These are phyloP conservation scores for Labia minor DNA, from an alignment of 2,888 invertebrate species.

Conservation along the genomic window DNA sequence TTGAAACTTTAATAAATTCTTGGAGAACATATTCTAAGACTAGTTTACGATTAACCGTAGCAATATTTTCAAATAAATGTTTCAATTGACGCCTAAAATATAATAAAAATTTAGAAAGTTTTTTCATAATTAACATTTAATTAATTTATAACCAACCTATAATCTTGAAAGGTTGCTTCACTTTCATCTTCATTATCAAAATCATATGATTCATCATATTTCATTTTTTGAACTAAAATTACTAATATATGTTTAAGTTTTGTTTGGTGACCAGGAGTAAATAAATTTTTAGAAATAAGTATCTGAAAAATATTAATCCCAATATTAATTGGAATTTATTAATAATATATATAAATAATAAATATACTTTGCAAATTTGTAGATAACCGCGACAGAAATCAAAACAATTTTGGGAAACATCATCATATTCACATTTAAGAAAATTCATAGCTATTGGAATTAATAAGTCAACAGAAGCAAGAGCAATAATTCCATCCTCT, in stretches of 20 bases:
- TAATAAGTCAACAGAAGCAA: constrained; percentile 36
- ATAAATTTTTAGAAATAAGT: neutral
- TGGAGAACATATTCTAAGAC: constrained; percentile 37
- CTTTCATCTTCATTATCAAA: constrained; percentile 43
- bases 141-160: constrained; percentile 33
- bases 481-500: neutral
- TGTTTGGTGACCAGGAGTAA: neutral
- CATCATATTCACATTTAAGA: constrained; percentile 41
- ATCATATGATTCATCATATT: constrained; percentile 40
- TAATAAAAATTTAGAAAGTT: constrained; percentile 16
- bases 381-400: constrained; percentile 32
- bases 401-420: constrained; percentile 34
- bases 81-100: constrained; percentile 39
- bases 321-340: constrained; percentile 31
- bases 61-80: constrained; percentile 42
- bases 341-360: constrained; percentile 31
- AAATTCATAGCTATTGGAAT: constrained; percentile 38
- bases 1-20: constrained; percentile 34
- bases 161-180: constrained; percentile 43
- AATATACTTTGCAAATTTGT: constrained; percentile 40
- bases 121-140: neutral
- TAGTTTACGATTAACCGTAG: constrained; percentile 38
- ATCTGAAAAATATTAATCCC: neutral
- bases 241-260: constrained; percentile 31
- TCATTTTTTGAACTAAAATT: constrained; percentile 40